Conservation (phyloP, 2,797 vertebrate genomes). For the Hydrophis major region DNA sequence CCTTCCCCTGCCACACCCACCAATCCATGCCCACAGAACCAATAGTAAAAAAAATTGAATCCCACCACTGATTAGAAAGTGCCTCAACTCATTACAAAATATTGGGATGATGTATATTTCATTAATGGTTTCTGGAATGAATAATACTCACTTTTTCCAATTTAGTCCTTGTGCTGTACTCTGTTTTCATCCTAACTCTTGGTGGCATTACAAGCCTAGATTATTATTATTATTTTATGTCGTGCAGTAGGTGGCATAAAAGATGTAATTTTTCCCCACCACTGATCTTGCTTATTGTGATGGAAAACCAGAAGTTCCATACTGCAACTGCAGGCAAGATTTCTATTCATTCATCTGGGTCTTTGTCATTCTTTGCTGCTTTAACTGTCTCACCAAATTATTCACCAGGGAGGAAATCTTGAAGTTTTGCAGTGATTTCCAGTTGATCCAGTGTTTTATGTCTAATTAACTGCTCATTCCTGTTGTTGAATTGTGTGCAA, state of each 20-base stretch:
- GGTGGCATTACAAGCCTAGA: constrained; percentile 15
- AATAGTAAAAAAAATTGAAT: too few relatives aligned
- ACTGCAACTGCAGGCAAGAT: neutral
- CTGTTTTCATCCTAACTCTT: constrained; percentile 7
- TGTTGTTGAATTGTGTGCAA: neutral
- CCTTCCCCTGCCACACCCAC: too few relatives aligned
- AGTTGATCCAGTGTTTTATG: constrained; percentile 21
- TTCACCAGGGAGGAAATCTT: neutral
- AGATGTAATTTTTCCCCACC: constrained; percentile 59
- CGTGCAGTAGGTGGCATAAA: constrained; percentile 72
- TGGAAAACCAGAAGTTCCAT: neutral
- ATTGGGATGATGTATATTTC: neutral
- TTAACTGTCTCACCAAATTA: constrained; percentile 30
- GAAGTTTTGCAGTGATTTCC: constrained; percentile 16
- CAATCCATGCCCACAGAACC: too few relatives aligned
- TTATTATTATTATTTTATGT: constrained; percentile 3
- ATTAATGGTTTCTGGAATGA: neutral
- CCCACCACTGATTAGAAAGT: neutral
- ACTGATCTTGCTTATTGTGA: neutral
- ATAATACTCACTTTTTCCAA: constrained; percentile 1
- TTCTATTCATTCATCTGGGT: constrained; percentile 27
- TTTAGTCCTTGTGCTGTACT: neutral
- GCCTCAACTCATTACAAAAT: neutral
- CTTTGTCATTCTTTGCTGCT: constrained; percentile 2
- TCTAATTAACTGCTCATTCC: neutral